Evolutionary conservation across 2,888 invertebrate genomes (phyloP).

Genomic region (Epistrophella euchroma): DNA sequence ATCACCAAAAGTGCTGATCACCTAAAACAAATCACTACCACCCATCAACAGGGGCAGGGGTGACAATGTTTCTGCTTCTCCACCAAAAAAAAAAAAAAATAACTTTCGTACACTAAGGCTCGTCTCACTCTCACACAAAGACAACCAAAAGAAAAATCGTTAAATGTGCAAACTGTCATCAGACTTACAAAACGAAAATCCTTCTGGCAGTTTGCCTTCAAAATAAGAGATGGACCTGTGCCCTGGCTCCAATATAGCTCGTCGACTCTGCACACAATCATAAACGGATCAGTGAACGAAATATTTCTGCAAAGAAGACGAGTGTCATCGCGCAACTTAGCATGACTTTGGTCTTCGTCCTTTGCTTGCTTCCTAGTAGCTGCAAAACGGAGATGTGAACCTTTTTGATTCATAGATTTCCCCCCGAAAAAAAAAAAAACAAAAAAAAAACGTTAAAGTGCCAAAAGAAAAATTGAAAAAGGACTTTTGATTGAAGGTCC

Average conservation of each 20-base stretch:
- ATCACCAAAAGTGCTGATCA: conserved; percentile 45
- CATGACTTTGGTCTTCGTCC: conserved; percentile 35
- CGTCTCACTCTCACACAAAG: not conserved
- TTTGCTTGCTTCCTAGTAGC: not conserved
- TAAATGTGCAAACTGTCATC: conserved; percentile 72
- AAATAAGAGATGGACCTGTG: conserved; percentile 22
- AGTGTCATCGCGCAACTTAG: conserved; percentile 63
- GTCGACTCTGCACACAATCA: conserved; percentile 53
- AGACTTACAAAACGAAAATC: conserved; percentile 40
- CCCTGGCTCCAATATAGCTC: not conserved
- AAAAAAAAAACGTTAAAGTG: not conserved
- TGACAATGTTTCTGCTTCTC: conserved; percentile 7
- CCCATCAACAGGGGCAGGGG: not conserved
- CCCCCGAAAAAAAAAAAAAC: not conserved
- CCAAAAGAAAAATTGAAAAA: conserved; percentile 57
- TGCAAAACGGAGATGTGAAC: conserved; percentile 14
- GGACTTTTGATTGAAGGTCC: conserved; percentile 68
- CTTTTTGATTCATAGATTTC: conserved; percentile 31
- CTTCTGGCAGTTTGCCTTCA: conserved; percentile 37
- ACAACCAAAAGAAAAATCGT: conserved; percentile 58
- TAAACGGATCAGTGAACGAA: conserved; percentile 68
- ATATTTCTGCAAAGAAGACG: conserved; percentile 53
- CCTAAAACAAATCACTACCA: conserved; percentile 54
- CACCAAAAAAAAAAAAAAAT: not conserved
- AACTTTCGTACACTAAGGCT: not conserved